Evolutionary conservation across 2,797 vertebrate species (phyloP), one percentile per base, ranked within the genome.

Genomic region (Lacerta agilis): DNA sequence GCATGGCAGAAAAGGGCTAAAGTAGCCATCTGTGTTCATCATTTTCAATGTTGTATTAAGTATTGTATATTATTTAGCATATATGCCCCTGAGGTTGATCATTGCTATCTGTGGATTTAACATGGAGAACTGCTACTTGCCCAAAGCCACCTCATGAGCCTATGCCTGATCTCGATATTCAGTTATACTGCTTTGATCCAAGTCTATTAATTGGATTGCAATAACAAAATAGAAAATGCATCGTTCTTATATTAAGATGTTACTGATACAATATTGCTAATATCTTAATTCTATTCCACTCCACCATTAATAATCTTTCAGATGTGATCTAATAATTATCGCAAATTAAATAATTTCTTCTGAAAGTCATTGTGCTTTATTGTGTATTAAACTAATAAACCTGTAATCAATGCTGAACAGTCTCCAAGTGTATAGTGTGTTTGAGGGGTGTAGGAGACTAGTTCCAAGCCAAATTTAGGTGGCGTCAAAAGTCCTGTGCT

Each of bases 1-100:
- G 88, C 58, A 1, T 83, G 8, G 87, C 85, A 86, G 91, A 86
- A 91, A 79, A 91, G 83, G 64, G 87, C 64, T 67, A 86, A 71
- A 61, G 87, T 87, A 79, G 88, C 81, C 38, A 83, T 88, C 15
- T 91, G 64, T 84, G 18, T 80, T 61, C 7, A 33, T 23, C 18
- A 61, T 18, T 5, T 58, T 58, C n/a, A 33, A 33, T 18, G 27
- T 49, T 29, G 20, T 72, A n/a, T 72, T 67, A 49, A 49, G 76
- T 77, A 27, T 77, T 15, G 25, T 77, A 77, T 38, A 25, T 64
- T 23, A 64, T 23, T 64, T 64, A 64, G 15, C 41, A 45, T 43
- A 41, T 78, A 79, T 45, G 49, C 29, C 49, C 18, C 29, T 20
- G 49, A 36, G 17, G 10, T 72, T 72, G 9, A 13, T 72, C 43